These are phyloP conservation scores for Cheilosia scutellata DNA, from an alignment of 2,888 invertebrate genomes.

Conservation along the genomic window DNA sequence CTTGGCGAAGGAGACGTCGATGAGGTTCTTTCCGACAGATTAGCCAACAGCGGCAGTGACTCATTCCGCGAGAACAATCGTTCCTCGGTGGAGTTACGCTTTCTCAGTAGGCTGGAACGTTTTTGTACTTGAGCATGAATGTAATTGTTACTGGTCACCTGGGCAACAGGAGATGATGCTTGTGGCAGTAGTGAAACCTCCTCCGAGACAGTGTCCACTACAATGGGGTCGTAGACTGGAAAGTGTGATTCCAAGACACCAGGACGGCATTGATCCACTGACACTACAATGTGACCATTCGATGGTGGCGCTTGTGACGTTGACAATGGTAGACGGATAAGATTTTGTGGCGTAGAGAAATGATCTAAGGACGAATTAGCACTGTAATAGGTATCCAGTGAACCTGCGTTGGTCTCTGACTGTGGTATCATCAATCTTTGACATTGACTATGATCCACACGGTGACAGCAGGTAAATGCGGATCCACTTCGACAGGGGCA, in stretches of 20 bases:
- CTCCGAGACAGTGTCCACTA: conserved; percentile 72
- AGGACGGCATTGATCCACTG: conserved; percentile 77
- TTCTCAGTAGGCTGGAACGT: conserved; percentile 79
- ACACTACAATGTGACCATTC: conserved; percentile 44
- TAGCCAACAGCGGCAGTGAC: conserved; percentile 86
- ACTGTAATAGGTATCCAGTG: conserved; percentile 83
- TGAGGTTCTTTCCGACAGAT: conserved; percentile 81
- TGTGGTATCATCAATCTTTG: conserved; percentile 54
- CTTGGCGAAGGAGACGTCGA: conserved; percentile 84
- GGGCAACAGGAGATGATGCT: conserved; percentile 76
- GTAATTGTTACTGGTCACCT: conserved; percentile 68
- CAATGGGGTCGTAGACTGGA: conserved; percentile 79
- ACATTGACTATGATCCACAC: conserved; percentile 80
- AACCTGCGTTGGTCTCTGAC: conserved; percentile 78
- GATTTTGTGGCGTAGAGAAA: conserved; percentile 77
- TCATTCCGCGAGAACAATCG: conserved; percentile 84
- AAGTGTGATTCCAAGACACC: conserved; percentile 84
- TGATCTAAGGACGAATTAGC: conserved; percentile 83
- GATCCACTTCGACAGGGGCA: conserved; percentile 80
- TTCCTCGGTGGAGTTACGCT: conserved; percentile 83
- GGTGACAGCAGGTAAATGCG: conserved; percentile 79
- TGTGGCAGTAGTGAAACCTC: conserved; percentile 76
- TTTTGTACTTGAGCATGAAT: conserved; percentile 74
- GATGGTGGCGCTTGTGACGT: conserved; percentile 46
- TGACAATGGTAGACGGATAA: conserved; percentile 56